Evolutionary conservation across 2,888 invertebrate genomes (phyloP).

Genomic region (Melanargia galathea): DNA sequence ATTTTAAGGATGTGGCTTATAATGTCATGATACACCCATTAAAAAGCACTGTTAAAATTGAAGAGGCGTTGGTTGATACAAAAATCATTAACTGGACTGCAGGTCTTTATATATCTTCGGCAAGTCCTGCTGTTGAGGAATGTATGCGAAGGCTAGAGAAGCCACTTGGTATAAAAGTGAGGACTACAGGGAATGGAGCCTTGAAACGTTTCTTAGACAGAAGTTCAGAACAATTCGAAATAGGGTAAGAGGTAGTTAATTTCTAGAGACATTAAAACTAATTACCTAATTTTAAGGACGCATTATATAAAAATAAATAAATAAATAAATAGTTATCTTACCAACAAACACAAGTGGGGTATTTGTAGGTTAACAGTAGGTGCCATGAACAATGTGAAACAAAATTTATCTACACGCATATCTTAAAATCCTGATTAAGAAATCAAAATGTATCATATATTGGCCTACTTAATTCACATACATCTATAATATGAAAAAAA

Average conservation of each 20-base stretch:
- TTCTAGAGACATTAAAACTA: too few relatives aligned
- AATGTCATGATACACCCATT: constrained; percentile 43
- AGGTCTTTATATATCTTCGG: constrained; percentile 37
- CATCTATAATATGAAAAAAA: too few relatives aligned
- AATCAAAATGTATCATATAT: too few relatives aligned
- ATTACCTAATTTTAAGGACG: too few relatives aligned
- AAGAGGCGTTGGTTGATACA: constrained; percentile 43
- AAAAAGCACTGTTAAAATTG: constrained; percentile 37
- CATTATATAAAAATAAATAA: too few relatives aligned
- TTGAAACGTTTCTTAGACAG: constrained; percentile 38
- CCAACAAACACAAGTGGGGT: too few relatives aligned
- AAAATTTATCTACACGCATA: too few relatives aligned
- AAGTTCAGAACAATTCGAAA: constrained; percentile 28
- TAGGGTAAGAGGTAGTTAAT: constrained; percentile 28
- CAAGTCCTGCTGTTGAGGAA: constrained; percentile 36
- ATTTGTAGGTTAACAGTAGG: too few relatives aligned
- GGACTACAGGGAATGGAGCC: constrained; percentile 31
- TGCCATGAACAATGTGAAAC: too few relatives aligned
- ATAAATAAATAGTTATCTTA: too few relatives aligned
- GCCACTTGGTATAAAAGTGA: constrained; percentile 32
- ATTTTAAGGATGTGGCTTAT: constrained; percentile 29
- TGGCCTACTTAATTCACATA: too few relatives aligned
- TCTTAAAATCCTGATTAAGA: too few relatives aligned
- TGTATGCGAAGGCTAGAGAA: constrained; percentile 38
- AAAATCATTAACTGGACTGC: constrained; percentile 43